Base-by-base conservation (phyloP, 2,888 invertebrate genomes). In the Sphaerophoria taeniata region DNA sequence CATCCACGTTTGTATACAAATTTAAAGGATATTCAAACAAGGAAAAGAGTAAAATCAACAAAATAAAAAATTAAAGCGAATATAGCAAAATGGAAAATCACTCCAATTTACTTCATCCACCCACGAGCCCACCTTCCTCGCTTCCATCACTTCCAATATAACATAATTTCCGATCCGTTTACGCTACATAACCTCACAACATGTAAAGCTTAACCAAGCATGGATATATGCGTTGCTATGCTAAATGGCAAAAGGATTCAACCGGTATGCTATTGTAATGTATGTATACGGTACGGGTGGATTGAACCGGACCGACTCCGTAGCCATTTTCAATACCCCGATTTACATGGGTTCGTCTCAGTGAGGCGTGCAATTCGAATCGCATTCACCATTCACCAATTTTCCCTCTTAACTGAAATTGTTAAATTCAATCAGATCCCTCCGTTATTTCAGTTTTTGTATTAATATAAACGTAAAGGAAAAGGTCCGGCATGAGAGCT, bases 101-200 rank as follows among this genome's bases (percentile, higher is more conserved):
- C 56, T 58, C 36, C 36, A 56, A 16, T 43, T 16, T 45, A 61
- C 34, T 53, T 34, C 14, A n/a, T 34, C 34, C 6, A 45, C 14
- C 63, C 56, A n/a, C 24, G 24, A 24, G 24, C 71, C 12, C 43
- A 0, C 49, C 34, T 49, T 4, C 12, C 0, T 16, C 24, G 16
- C 16, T 0, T 5, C 14, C 31, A 24, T 24, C 61, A 47, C 14
- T 5, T 43, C 0, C 43, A 43, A 61, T 69, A 73, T 56, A 72
- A 63, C 49, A 77, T 65, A 71, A 76, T 81, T 81, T 81, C 63
- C 76, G 49, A 81, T 71, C 58, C 76, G 70, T 81, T 81, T 71
- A 71, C 72, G 77, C 72, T 61, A 56, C 77, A 71, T 76, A 76
- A 76, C 36, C 53, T 72, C 63, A 76, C 65, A 76, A 72, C 71